A percentile compares a stretch with the other conserved stretches of the same genome.
Conservation (phyloP, 2,797 vertebrate species). For the Sebastolobus altivelis region DNA sequence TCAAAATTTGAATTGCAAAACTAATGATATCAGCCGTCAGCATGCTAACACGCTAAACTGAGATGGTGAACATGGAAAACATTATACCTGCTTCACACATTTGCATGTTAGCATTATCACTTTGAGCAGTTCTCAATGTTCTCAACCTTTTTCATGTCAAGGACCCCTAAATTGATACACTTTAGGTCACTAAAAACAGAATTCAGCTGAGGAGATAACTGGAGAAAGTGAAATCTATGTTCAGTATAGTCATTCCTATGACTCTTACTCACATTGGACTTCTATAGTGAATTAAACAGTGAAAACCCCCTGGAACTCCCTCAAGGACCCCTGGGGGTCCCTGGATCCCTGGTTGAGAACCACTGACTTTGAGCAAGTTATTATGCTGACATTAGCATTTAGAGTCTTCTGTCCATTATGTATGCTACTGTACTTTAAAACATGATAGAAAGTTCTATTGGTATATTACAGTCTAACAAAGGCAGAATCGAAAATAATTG, state of each 20-base stretch:
- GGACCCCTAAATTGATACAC: too few relatives aligned
- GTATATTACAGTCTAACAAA: not conserved
- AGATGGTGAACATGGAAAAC: not conserved
- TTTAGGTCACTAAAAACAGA: too few relatives aligned
- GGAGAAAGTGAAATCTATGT: too few relatives aligned
- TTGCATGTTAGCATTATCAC: not conserved
- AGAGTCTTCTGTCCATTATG: not conserved
- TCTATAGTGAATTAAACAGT: too few relatives aligned
- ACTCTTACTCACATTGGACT: too few relatives aligned
- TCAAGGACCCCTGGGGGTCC: too few relatives aligned
- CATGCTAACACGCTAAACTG: too few relatives aligned
- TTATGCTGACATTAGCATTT: not conserved
- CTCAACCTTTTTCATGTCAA: too few relatives aligned
- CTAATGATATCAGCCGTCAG: not conserved
- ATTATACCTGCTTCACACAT: not conserved
- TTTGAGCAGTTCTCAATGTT: not conserved
- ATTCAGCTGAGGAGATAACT: too few relatives aligned
- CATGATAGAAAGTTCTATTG: not conserved
- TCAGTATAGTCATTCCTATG: too few relatives aligned
- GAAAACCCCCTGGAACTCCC: too few relatives aligned
- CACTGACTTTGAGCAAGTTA: not conserved
- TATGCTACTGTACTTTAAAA: not conserved
- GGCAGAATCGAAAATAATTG: not conserved
- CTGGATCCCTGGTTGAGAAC: not conserved
- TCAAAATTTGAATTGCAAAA: not conserved